These are phyloP conservation scores for Urocyon cinereoargenteus DNA, from an alignment of 2,797 vertebrate species.

Conservation along the genomic window DNA sequence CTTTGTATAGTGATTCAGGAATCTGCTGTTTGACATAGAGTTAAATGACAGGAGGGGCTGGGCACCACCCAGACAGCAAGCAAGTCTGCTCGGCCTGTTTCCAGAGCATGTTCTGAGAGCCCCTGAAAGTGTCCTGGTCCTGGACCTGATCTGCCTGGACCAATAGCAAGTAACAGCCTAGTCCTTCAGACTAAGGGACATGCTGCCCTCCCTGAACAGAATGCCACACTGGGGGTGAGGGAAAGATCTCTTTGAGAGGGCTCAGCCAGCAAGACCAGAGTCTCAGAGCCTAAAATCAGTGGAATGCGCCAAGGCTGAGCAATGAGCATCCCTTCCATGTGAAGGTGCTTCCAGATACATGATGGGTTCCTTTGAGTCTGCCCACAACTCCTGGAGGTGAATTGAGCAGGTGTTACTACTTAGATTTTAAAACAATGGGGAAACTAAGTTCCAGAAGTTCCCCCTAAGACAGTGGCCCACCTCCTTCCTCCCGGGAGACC, in stretches of 20 bases:
- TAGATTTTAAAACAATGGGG: not conserved
- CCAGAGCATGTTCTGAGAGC: not conserved
- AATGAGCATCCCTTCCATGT: not conserved
- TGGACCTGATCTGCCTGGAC: not conserved
- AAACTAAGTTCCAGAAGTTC: not conserved
- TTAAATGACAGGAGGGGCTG: not conserved
- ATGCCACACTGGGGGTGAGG: not conserved
- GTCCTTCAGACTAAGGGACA: not conserved
- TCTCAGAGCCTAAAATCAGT: not conserved
- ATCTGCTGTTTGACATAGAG: not conserved
- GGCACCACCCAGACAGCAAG: not conserved
- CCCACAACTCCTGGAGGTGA: not conserved
- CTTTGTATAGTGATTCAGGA: not conserved
- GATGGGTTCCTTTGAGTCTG: not conserved
- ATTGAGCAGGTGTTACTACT: not conserved
- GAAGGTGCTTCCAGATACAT: not conserved
- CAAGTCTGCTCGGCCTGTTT: fast-evolving
- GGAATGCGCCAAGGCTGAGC: not conserved
- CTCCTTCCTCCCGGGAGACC: not conserved
- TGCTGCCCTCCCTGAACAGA: not conserved
- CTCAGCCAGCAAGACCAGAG: not conserved
- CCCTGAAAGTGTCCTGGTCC: not conserved
- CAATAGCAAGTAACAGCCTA: not conserved
- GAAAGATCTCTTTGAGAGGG: not conserved
- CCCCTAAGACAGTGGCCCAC: not conserved